Percentiles rank a stretch among this genome's conserved stretches.
Conservation (phyloP, 2,888 invertebrate genomes). For the Tetheella fluctuosa region DNA sequence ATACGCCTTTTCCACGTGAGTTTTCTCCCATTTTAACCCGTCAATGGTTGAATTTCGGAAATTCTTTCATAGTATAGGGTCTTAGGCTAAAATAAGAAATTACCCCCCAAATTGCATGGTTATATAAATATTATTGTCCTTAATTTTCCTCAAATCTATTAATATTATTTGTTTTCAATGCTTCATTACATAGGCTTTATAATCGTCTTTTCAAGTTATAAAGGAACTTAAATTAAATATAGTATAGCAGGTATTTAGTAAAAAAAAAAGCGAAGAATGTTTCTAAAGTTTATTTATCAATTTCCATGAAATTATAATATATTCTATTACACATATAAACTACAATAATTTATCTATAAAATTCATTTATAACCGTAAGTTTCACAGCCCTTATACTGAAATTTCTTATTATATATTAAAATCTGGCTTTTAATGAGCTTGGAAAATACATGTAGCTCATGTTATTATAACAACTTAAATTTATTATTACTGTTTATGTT, state of each 20-base stretch:
- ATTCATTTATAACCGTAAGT: conserved; percentile 9
- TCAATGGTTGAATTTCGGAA: too few relatives aligned
- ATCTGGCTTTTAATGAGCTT: not conserved
- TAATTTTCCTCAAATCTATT: too few relatives aligned
- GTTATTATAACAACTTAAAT: conserved; percentile 18
- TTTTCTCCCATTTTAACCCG: too few relatives aligned
- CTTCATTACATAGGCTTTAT: too few relatives aligned
- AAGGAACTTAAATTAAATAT: too few relatives aligned
- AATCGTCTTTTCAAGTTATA: too few relatives aligned
- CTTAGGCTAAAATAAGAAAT: too few relatives aligned
- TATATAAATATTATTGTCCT: too few relatives aligned
- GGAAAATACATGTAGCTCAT: not conserved
- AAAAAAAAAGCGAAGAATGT: not conserved
- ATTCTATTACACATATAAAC: not conserved
- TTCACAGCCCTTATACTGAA: conserved; percentile 6
- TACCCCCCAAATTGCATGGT: too few relatives aligned
- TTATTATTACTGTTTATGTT: not conserved
- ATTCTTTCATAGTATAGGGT: too few relatives aligned
- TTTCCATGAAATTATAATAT: not conserved
- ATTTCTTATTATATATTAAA: not conserved
- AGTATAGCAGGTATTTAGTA: not conserved
- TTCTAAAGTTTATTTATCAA: not conserved
- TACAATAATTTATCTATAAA: not conserved
- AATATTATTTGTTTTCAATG: too few relatives aligned
- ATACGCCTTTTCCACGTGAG: too few relatives aligned